These are phyloP conservation scores for Erynnis tages DNA, from an alignment of 2,888 invertebrate genomes.

Conservation along the genomic window DNA sequence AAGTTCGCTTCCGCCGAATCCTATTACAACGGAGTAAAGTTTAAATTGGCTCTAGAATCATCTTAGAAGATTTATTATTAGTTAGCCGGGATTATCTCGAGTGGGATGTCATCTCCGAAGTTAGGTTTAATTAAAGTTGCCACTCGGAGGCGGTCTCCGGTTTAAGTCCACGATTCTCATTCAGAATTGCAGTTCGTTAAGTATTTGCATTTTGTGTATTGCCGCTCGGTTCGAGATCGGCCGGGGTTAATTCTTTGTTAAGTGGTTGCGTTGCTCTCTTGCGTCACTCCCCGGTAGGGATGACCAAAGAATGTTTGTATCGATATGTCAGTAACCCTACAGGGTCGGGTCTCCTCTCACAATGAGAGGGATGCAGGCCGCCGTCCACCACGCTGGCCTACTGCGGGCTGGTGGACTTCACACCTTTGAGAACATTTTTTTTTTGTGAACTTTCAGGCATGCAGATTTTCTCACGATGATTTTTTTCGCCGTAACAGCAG, in stretches of 20 bases:
- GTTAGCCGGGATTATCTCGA: constrained; percentile 56
- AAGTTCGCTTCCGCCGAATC: constrained; percentile 27
- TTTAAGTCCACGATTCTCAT: constrained; percentile 58
- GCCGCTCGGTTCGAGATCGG: constrained; percentile 20
- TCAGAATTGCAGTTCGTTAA: constrained; percentile 53
- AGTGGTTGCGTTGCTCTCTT: constrained; percentile 11
- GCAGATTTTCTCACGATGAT: no score
- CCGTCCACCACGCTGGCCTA: no score
- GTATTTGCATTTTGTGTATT: constrained; percentile 59
- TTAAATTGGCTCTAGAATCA: constrained; percentile 31
- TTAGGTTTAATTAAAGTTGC: constrained; percentile 74
- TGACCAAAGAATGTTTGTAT: no score
- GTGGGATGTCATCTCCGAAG: constrained; percentile 68
- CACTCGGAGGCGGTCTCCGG: constrained; percentile 52
- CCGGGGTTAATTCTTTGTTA: constrained; percentile 24
- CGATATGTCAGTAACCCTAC: no score
- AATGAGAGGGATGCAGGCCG: no score
- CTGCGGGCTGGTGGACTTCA: no score
- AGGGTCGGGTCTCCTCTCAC: no score
- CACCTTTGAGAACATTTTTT: no score
- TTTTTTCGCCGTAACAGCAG: no score
- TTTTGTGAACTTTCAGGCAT: no score
- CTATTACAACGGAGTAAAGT: constrained; percentile 37
- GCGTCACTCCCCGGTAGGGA: constrained; percentile 1
- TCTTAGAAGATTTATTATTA: constrained; percentile 13